phyloP scores from a whole-genome alignment of 2,888 invertebrate species.

The Arge pagana region DNA sequence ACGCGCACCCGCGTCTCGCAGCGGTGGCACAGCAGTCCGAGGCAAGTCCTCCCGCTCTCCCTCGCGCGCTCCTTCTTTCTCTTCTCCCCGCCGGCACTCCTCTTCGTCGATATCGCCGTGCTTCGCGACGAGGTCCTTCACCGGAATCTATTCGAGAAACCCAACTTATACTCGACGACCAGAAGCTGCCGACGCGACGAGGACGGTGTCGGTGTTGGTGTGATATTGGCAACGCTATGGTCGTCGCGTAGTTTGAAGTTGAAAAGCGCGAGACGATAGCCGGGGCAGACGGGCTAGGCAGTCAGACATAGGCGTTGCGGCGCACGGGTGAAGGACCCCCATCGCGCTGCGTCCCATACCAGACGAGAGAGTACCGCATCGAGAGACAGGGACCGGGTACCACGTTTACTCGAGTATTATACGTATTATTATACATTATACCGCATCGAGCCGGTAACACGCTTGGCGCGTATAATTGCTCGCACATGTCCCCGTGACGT shows the following conservation, averaged over 20 bases:
- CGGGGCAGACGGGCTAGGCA: background rate
- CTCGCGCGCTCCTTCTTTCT: conserved; percentile 27
- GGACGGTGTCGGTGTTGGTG: conserved; percentile 4
- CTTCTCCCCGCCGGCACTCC: conserved; percentile 22
- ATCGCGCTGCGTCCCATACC: conserved; percentile 16
- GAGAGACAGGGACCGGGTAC: background rate
- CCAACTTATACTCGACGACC: background rate
- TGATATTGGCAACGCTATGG: conserved; percentile 16
- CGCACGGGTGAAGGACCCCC: conserved; percentile 45
- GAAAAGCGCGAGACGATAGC: conserved; percentile 19
- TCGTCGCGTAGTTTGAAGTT: conserved; percentile 18
- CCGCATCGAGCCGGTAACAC: too few relatives aligned
- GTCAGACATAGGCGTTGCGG: conserved; percentile 6
- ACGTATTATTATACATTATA: background rate
- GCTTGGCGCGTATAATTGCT: too few relatives aligned
- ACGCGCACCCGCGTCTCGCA: conserved; percentile 21
- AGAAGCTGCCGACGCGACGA: background rate
- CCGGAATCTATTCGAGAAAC: background rate
- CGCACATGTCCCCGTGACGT: background rate
- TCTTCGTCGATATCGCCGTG: conserved; percentile 6
- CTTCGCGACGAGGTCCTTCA: background rate
- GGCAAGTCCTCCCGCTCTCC: conserved; percentile 22
- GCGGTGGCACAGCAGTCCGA: conserved; percentile 12
- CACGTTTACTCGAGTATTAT: background rate
- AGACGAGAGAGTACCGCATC: conserved; percentile 14